These are phyloP conservation scores for Zingel zingel DNA, from an alignment of 2,113 vertebrate genomes.

Conservation along the genomic window DNA sequence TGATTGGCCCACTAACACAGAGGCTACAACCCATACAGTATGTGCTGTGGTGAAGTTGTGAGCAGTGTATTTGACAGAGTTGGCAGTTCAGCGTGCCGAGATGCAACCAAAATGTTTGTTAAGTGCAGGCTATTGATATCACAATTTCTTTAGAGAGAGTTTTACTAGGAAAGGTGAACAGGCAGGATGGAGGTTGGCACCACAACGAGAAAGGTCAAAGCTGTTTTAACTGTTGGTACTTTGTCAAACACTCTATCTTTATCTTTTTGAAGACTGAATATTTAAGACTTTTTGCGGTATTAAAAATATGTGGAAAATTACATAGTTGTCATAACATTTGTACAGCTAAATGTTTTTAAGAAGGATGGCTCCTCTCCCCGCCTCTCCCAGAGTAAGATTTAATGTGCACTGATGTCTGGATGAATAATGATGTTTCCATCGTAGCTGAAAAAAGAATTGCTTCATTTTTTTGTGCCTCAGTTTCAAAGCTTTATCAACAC, in stretches of 20 bases:
- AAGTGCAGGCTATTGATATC: too few species aligned
- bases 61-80: too few species aligned
- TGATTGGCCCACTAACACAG: too few species aligned
- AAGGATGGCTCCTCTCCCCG: constrained; percentile 50
- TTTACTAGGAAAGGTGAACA: neutral
- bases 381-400: constrained; percentile 39
- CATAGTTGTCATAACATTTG: constrained; percentile 79
- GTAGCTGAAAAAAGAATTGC: neutral
- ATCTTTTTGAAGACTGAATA: constrained; percentile 53
- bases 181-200: neutral
- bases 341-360: constrained; percentile 56
- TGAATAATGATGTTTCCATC: constrained; percentile 54
- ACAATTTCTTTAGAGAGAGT: too few species aligned
- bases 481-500: constrained; percentile 49
- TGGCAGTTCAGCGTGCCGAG: too few species aligned
- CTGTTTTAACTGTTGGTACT: constrained; percentile 60
- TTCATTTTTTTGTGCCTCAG: constrained; percentile 9
- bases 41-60: too few species aligned
- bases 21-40: too few species aligned
- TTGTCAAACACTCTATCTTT: constrained; percentile 62
- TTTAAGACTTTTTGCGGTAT: constrained; percentile 59
- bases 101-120: too few species aligned
- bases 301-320: constrained; percentile 72
- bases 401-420: constrained; percentile 57
- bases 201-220: constrained; percentile 40